These are phyloP conservation scores for Pasiphila rectangulata DNA, from an alignment of 2,888 invertebrate species.

Conservation along the genomic window DNA sequence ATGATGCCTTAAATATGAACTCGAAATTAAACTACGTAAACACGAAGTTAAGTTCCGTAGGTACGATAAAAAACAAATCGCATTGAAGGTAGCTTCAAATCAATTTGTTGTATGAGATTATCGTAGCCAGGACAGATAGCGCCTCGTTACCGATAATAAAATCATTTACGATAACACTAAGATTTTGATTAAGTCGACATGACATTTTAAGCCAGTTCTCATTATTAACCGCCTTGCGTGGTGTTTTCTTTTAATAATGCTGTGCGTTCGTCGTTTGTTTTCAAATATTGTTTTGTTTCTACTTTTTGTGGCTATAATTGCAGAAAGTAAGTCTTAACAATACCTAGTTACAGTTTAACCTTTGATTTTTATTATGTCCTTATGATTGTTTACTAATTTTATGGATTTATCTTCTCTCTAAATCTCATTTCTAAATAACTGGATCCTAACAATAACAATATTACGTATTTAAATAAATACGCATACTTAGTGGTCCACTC, in stretches of 20 bases:
- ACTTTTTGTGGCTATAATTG: constrained; percentile 1
- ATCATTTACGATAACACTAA: neutral
- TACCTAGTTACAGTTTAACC: neutral
- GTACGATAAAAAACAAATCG: too few relatives aligned
- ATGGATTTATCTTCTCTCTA: too few relatives aligned
- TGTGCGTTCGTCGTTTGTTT: neutral
- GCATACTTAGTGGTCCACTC: too few relatives aligned
- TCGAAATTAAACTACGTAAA: too few relatives aligned
- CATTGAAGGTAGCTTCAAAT: too few relatives aligned
- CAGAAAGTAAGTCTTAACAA: neutral
- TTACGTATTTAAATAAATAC: too few relatives aligned
- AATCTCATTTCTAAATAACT: neutral
- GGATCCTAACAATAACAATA: neutral
- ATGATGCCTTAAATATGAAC: too few relatives aligned
- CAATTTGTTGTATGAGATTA: neutral
- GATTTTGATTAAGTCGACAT: neutral
- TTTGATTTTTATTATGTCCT: neutral
- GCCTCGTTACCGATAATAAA: too few relatives aligned
- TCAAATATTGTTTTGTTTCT: constrained; percentile 2
- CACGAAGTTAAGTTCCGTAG: too few relatives aligned
- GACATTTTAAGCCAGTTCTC: neutral
- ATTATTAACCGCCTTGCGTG: neutral
- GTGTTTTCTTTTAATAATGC: neutral
- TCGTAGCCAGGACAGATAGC: too few relatives aligned
- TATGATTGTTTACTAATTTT: too few relatives aligned